These are phyloP conservation scores for Perca flavescens DNA, from an alignment of 2,113 vertebrate species.

Conservation along the genomic window DNA sequence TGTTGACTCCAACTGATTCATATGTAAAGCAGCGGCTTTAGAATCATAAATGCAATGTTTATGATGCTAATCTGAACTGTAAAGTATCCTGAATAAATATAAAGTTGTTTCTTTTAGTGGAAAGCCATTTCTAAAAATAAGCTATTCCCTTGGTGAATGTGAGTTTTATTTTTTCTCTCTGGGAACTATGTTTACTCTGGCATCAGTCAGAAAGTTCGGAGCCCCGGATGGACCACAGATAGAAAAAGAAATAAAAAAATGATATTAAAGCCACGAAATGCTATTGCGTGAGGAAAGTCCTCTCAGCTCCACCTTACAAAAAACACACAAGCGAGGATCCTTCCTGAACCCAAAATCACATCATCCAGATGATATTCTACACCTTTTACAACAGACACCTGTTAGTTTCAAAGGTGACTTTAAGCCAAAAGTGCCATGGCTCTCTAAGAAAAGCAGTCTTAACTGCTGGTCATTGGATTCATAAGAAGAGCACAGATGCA, in stretches of 20 bases:
- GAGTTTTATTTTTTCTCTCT: constrained; percentile 31
- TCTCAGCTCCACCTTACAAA: constrained; percentile 6
- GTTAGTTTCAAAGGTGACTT: neutral
- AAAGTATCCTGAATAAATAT: too few species aligned
- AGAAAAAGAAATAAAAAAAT: too few species aligned
- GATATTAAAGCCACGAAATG: too few species aligned
- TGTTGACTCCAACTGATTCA: neutral
- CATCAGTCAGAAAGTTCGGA: neutral
- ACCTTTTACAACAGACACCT: too few species aligned
- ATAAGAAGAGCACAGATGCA: neutral
- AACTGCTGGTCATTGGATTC: neutral
- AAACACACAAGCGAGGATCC: neutral
- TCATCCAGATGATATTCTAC: neutral
- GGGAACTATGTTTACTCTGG: neutral
- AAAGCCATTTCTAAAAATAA: constrained; percentile 39
- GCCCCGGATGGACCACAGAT: too few species aligned
- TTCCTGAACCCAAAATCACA: neutral
- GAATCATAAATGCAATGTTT: neutral
- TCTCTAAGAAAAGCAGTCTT: neutral
- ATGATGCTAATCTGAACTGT: constrained; percentile 16
- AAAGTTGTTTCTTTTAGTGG: neutral
- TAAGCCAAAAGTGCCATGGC: neutral
- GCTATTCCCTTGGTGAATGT: constrained; percentile 5
- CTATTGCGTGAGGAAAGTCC: neutral
- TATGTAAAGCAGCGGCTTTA: neutral